A percentile compares a stretch with the other conserved stretches of the same genome.
These are phyloP conservation scores for Eospalax fontanierii DNA, from an alignment of 2,797 vertebrate genomes.

Conservation along the genomic window DNA sequence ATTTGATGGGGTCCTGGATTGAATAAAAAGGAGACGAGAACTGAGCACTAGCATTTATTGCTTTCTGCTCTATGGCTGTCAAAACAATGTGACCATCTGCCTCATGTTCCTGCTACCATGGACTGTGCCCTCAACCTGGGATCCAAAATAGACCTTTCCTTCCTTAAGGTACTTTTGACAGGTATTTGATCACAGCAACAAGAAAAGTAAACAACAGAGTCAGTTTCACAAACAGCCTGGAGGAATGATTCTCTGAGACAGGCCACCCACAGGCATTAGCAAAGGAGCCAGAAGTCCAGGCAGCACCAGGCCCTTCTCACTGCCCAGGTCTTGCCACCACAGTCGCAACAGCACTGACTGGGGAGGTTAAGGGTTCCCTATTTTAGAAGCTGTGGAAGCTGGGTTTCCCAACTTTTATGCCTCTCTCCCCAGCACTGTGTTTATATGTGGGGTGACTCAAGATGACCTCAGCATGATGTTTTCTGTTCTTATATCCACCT, in stretches of 20 bases:
- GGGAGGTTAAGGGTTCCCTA: background rate
- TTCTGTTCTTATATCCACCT: slow-evolving; percentile 61
- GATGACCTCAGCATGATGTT: slow-evolving; percentile 75
- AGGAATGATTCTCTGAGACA: slow-evolving; percentile 27
- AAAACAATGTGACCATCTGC: background rate
- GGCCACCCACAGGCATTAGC: slow-evolving; percentile 35
- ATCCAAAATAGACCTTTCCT: background rate
- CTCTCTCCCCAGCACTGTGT: slow-evolving; percentile 41
- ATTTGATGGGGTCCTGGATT: background rate
- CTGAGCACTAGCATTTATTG: background rate
- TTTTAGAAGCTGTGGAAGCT: slow-evolving; percentile 1
- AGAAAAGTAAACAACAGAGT: background rate
- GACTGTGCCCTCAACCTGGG: background rate
- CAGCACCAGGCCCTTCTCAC: background rate
- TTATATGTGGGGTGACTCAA: slow-evolving; percentile 74
- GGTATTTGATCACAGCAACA: background rate
- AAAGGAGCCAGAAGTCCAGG: background rate
- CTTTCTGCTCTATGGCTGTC: background rate
- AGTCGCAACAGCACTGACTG: background rate
- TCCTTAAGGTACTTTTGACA: background rate
- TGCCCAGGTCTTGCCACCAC: background rate
- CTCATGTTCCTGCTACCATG: background rate
- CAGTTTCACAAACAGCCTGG: slow-evolving; percentile 50
- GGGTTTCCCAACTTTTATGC: slow-evolving; percentile 63
- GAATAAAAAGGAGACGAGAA: background rate